These are phyloP conservation scores for Phylloscopus whistleri DNA, from an alignment of 2,113 vertebrate genomes.

Conservation along the genomic window DNA sequence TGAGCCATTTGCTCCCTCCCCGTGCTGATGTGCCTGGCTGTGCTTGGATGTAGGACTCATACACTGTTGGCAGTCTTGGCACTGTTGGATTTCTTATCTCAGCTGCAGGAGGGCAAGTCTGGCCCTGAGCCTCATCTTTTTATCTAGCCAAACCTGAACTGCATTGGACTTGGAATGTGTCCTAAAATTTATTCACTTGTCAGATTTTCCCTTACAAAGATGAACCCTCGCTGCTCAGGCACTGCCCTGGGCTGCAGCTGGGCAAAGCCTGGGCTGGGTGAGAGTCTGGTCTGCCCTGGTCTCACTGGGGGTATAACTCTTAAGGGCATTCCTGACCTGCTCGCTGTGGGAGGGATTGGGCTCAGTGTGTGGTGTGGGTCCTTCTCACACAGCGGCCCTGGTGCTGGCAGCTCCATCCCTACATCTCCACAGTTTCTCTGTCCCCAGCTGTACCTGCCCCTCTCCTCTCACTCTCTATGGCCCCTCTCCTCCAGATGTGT, in stretches of 20 bases:
- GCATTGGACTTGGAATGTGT: not conserved
- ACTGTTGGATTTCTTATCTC: not conserved
- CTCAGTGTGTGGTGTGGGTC: not conserved
- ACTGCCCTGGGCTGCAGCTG: not conserved
- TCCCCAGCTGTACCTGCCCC: slow-evolving; percentile 16
- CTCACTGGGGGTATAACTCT: not conserved
- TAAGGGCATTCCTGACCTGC: not conserved
- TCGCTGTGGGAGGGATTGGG: not conserved
- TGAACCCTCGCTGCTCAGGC: not conserved
- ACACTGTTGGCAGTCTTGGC: not conserved
- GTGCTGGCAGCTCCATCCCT: slow-evolving; percentile 19
- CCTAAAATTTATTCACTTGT: not conserved
- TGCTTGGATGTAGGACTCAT: fast-evolving
- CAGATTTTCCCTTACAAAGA: not conserved
- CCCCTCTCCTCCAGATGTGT: slow-evolving; percentile 83
- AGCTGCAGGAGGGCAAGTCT: not conserved
- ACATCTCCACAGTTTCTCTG: not conserved
- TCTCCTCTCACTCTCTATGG: slow-evolving; percentile 65
- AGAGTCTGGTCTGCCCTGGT: not conserved
- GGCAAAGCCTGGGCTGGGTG: not conserved
- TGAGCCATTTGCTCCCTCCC: not conserved
- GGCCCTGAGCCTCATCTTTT: not conserved
- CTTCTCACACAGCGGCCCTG: not conserved
- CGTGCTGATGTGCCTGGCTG: not conserved
- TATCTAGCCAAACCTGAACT: not conserved